These are phyloP conservation scores for Brotula barbata DNA, from an alignment of 2,797 vertebrate genomes.

Conservation along the genomic window DNA sequence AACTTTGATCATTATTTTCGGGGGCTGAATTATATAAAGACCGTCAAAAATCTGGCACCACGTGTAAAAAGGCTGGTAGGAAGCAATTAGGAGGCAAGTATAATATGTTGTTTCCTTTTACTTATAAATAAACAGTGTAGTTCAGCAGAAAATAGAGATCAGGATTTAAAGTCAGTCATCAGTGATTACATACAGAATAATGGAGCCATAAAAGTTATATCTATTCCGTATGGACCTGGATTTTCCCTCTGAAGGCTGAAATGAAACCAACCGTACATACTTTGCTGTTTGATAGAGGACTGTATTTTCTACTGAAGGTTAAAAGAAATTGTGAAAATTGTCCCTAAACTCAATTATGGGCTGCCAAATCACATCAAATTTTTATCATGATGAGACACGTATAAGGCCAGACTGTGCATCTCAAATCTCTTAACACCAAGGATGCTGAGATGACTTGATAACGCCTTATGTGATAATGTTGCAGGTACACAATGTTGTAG, in stretches of 20 bases:
- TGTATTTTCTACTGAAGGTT: not conserved
- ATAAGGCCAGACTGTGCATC: not conserved
- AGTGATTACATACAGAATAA: no score
- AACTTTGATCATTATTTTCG: not conserved
- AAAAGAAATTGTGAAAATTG: not conserved
- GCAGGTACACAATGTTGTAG: not conserved
- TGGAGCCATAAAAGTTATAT: no score
- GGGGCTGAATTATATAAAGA: constrained; percentile 1
- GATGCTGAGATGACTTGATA: not conserved
- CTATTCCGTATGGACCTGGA: no score
- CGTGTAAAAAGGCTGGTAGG: not conserved
- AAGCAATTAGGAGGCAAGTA: not conserved
- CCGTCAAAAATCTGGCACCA: not conserved
- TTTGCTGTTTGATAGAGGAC: no score
- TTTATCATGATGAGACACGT: not conserved
- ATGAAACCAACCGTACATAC: no score
- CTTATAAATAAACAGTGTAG: no score
- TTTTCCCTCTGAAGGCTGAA: no score
- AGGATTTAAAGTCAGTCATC: no score
- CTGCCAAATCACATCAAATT: constrained; percentile 2
- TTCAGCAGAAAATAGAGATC: no score
- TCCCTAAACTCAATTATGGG: not conserved
- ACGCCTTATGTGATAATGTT: not conserved
- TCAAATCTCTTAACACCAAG: not conserved
- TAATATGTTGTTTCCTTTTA: no score